phyloP scores from a whole-genome alignment of 2,797 vertebrate genomes.

The Aselliscus stoliczkanus region DNA sequence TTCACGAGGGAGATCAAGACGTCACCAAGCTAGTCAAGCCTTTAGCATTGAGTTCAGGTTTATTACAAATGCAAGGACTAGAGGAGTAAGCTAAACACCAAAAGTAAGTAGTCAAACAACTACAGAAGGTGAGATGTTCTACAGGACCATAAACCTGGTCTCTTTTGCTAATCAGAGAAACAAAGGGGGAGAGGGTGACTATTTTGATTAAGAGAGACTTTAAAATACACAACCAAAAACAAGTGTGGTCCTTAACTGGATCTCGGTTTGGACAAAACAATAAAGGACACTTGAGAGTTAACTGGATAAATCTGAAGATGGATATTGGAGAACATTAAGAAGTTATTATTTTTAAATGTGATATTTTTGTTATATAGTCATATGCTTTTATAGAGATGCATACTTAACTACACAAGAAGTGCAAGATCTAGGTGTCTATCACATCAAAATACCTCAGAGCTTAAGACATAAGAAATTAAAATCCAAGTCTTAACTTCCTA shows the following conservation, averaged over 20 bases:
- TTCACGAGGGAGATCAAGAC: not conserved
- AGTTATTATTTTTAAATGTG: not conserved
- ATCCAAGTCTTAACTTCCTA: not conserved
- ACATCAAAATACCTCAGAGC: constrained; percentile 14
- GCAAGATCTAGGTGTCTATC: not conserved
- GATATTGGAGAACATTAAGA: not conserved
- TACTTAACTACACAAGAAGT: not conserved
- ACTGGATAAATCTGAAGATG: constrained; percentile 5
- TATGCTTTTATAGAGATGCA: not conserved
- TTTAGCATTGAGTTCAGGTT: not conserved
- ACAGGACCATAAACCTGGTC: not conserved
- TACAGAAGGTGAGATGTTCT: not conserved
- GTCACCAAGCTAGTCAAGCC: not conserved
- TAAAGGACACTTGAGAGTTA: not conserved
- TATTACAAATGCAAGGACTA: not conserved
- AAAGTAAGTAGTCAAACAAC: not conserved
- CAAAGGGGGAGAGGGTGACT: not conserved
- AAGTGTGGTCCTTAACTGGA: not conserved
- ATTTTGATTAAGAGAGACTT: not conserved
- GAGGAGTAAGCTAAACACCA: not conserved
- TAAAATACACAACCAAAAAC: not conserved
- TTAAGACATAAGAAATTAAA: constrained; percentile 18
- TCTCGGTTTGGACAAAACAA: not conserved
- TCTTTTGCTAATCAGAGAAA: not conserved
- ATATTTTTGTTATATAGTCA: not conserved